phyloP scores from a whole-genome alignment of 2,113 vertebrate genomes.

The Hyperoodon ampullatus region DNA sequence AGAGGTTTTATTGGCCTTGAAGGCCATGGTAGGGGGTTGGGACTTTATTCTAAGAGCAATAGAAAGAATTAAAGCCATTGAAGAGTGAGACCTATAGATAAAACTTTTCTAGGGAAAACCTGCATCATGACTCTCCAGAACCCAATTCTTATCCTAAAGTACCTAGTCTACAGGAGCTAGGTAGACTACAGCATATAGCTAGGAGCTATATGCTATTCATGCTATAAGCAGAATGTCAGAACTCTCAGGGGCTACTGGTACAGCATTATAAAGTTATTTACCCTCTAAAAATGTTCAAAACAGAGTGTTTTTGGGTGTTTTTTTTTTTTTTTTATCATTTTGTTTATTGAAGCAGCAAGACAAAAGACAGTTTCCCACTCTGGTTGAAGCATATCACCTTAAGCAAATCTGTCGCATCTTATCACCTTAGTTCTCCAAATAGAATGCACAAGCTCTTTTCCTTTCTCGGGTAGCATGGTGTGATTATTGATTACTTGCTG shows the following conservation, averaged over 20 bases:
- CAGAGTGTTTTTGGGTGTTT: too few species aligned
- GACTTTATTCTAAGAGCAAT: background rate
- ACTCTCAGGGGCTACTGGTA: background rate
- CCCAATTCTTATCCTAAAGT: background rate
- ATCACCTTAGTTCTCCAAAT: background rate
- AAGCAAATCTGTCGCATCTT: background rate
- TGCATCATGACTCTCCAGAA: background rate
- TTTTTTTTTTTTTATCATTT: background rate
- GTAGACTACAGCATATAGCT: too few species aligned
- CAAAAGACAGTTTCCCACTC: background rate
- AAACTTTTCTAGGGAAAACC: slow-evolving; percentile 33
- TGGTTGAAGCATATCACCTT: slow-evolving; percentile 3
- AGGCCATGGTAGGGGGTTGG: background rate
- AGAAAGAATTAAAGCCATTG: background rate
- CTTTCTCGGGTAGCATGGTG: background rate
- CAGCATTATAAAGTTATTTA: background rate
- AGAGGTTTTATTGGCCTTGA: background rate
- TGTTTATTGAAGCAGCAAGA: background rate
- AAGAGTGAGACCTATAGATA: background rate
- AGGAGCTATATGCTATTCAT: too few species aligned
- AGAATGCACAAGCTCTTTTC: background rate
- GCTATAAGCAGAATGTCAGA: background rate
- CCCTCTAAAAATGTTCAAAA: background rate
- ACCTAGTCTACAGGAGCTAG: background rate
- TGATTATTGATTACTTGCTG: slow-evolving; percentile 7